Evolutionary conservation across 2,888 invertebrate species (phyloP), one percentile per base, ranked within the genome.

Genomic region (Drosophila nigritarsus): DNA sequence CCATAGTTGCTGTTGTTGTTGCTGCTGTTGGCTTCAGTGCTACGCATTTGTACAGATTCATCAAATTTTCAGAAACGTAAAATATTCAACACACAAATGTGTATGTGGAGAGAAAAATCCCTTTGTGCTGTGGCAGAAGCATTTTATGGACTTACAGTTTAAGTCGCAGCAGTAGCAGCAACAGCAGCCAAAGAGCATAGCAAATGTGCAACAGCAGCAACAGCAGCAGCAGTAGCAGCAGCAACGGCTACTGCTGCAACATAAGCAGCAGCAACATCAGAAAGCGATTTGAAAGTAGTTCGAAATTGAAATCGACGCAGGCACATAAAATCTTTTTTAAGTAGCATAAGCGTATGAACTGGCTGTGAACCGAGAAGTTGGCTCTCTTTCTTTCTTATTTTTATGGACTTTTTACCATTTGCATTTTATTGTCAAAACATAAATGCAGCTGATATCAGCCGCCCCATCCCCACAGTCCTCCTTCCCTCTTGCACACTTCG

Each of bases 371-470:
- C 73, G 66, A 48, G 42, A 30, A 24, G 40, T 32, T 65, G 40
- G 45, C 56, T 61, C 63, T 51, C 56, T 60, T 48, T 60, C 51
- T 40, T 29, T 51, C 50, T 42, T 45, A 42, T 63, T 62, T 89
- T 82, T 82, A 86, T 86, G 75, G 73, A 68, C 72, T 70, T 84
- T 87, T 87, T 84, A 82, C 82, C 89, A 89, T 85, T 89, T 87
- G 85, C 87, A 87, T 89, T 86, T 86, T 86, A 86, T 87, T 86
- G 85, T 89, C 89, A 86, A 86, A 89, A 82, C 85, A 86, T 87
- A 74, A 89, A 84, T 78, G 89, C 82, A 77, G 76, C 78, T 76
- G 83, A 81, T 78, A 65, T 55, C 64, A 58, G 56, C 36, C 48
- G 45, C 63, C 7, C 11, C 51, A 18, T 9, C 30, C 13, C 29